These are phyloP conservation scores for Bufotes viridis DNA, from an alignment of 2,797 vertebrate species.

Conservation along the genomic window DNA sequence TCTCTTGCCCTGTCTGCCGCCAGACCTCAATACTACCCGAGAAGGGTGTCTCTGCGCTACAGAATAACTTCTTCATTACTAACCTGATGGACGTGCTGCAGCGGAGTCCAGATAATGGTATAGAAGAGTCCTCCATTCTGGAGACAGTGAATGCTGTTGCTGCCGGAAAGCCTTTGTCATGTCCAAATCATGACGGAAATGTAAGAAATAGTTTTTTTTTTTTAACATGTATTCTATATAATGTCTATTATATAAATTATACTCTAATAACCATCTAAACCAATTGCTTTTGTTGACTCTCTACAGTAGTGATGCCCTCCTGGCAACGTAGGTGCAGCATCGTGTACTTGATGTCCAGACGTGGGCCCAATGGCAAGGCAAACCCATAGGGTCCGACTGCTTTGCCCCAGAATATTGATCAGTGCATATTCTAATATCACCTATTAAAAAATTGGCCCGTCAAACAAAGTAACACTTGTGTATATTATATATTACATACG, in stretches of 20 bases:
- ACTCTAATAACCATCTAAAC: not conserved
- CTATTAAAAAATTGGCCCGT: too few species aligned
- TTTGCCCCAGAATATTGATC: not conserved
- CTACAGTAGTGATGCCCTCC: not conserved
- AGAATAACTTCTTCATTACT: slow-evolving; percentile 99
- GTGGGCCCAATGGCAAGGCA: not conserved
- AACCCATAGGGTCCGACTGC: not conserved
- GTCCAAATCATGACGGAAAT: slow-evolving; percentile 94
- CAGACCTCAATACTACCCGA: slow-evolving; percentile 98
- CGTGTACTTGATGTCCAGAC: not conserved
- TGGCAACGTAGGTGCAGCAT: not conserved
- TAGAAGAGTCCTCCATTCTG: slow-evolving; percentile 84
- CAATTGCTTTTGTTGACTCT: not conserved
- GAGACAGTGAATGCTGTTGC: slow-evolving; percentile 85
- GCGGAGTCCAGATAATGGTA: slow-evolving; percentile 84
- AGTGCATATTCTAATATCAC: too few species aligned
- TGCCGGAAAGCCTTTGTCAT: slow-evolving; percentile 88
- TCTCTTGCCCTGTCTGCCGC: slow-evolving; percentile 96
- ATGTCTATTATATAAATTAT: not conserved
- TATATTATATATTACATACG: too few species aligned
- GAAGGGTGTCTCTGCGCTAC: slow-evolving; percentile 95
- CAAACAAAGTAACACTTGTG: too few species aligned
- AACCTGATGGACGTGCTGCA: slow-evolving; percentile 99
- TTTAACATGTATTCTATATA: not conserved
- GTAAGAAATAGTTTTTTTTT: slow-evolving; percentile 74